A percentile compares a stretch with the other conserved stretches of the same genome.
These are phyloP conservation scores for Diplodus puntazzo DNA, from an alignment of 2,797 vertebrate genomes.

Conservation along the genomic window DNA sequence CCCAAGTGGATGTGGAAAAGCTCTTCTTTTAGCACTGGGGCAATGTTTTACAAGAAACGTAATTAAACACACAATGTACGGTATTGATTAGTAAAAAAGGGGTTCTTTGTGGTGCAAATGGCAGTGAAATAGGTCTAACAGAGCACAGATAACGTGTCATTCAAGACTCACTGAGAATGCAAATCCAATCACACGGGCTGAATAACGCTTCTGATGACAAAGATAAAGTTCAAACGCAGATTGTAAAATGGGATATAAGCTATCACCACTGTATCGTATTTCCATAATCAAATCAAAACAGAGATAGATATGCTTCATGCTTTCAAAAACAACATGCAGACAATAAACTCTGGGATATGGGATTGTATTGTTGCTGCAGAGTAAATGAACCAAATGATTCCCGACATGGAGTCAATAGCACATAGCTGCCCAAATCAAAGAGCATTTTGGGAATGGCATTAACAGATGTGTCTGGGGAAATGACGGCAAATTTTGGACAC, in stretches of 20 bases:
- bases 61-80: conserved; percentile 44
- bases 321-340: conserved; percentile 38
- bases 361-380: conserved; percentile 49
- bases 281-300: conserved; percentile 52
- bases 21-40: neutral
- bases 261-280: conserved; percentile 53
- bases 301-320: conserved; percentile 49
- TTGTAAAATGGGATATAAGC: conserved; percentile 50
- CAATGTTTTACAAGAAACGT: conserved; percentile 45
- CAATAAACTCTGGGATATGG: conserved; percentile 41
- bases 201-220: conserved; percentile 32
- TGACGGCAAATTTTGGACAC: conserved; percentile 45
- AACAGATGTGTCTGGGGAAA: conserved; percentile 48
- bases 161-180: conserved; percentile 19
- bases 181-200: conserved; percentile 40
- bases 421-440: conserved; percentile 60
- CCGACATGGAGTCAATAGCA: conserved; percentile 65
- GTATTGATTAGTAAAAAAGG: conserved; percentile 53
- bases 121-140: conserved; percentile 31
- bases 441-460: conserved; percentile 63
- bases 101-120: conserved; percentile 49
- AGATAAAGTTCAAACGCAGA: conserved; percentile 66
- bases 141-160: conserved; percentile 46
- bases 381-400: conserved; percentile 64
- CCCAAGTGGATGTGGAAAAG: conserved; percentile 27